Percentiles rank a stretch among this genome's conserved stretches.
phyloP scores from a whole-genome alignment of 1,140 invertebrate species.

The Drosophila dunni region DNA sequence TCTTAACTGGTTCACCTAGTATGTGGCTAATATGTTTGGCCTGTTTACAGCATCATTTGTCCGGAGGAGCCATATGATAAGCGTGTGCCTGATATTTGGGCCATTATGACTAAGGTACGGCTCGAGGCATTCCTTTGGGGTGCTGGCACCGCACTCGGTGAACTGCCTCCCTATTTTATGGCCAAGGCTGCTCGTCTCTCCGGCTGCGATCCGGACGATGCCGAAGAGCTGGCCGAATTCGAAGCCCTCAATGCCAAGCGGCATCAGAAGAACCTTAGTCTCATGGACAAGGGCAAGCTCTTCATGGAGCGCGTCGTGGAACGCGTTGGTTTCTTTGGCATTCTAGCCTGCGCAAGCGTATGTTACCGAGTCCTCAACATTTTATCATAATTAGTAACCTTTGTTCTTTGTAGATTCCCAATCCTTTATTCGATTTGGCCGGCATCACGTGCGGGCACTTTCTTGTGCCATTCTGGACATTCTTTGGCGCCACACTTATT shows the following conservation, averaged over 20 bases:
- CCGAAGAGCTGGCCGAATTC: constrained; percentile 92
- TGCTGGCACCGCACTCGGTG: constrained; percentile 97
- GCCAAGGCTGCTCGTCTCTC: constrained; percentile 95
- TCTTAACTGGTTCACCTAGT: background rate
- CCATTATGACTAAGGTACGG: constrained; percentile 97
- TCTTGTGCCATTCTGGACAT: constrained; percentile 99
- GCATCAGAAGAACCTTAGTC: constrained; percentile 87
- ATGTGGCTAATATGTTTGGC: background rate
- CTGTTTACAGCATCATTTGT: constrained; percentile 89
- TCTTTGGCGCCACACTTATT: constrained; percentile 99
- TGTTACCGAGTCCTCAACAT: constrained; percentile 65
- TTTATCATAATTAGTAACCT: background rate
- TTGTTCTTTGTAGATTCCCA: constrained; percentile 92
- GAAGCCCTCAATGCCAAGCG: constrained; percentile 90
- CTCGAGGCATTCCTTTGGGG: constrained; percentile 99
- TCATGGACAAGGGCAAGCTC: constrained; percentile 92
- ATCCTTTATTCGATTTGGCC: constrained; percentile 99
- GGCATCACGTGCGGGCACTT: constrained; percentile 99
- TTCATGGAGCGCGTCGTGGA: constrained; percentile 97
- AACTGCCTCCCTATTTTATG: constrained; percentile 99
- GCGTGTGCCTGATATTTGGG: constrained; percentile 89
- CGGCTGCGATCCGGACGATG: constrained; percentile 88
- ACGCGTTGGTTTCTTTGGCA: constrained; percentile 98
- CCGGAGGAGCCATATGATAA: constrained; percentile 87
- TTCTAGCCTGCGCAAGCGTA: constrained; percentile 98